A percentile compares a stretch with the other conserved stretches of the same genome.
phyloP scores from a whole-genome alignment of 2,888 invertebrate species.

The Rotaria socialis region DNA sequence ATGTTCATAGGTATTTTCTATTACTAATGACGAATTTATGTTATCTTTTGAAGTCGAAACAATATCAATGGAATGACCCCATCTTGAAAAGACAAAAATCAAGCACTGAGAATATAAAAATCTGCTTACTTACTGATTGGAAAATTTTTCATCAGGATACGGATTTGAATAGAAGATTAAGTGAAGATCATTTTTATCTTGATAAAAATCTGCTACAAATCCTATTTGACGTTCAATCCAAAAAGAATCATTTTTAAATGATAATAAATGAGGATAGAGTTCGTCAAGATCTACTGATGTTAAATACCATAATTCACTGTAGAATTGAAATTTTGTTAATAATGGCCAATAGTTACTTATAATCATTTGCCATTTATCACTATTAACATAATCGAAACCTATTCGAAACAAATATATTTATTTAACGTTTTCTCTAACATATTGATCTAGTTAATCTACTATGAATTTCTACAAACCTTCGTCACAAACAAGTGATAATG shows the following conservation, averaged over 20 bases:
- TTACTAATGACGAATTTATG: neutral
- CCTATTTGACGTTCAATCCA: neutral
- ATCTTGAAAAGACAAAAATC: neutral
- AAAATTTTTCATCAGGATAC: neutral
- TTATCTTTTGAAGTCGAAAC: neutral
- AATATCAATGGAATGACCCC: neutral
- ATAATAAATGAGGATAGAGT: neutral
- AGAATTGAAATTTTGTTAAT: neutral
- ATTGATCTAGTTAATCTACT: too few species aligned
- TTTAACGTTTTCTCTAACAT: too few species aligned
- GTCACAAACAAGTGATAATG: neutral
- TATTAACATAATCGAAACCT: slow-evolving; percentile 22
- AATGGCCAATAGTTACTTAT: slow-evolving; percentile 4
- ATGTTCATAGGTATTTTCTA: neutral
- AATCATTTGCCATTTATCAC: slow-evolving; percentile 9
- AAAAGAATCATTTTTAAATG: neutral
- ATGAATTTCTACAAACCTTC: neutral
- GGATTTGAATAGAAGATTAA: neutral
- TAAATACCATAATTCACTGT: slow-evolving; percentile 11
- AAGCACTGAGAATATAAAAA: neutral
- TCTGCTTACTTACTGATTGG: neutral
- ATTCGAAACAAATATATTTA: neutral
- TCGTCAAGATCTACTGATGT: neutral
- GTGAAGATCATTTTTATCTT: neutral
- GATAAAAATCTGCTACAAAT: neutral